Evolutionary conservation across 2,113 vertebrate species (phyloP), one percentile per base, ranked within the genome.

Genomic region (Eonycteris spelaea): DNA sequence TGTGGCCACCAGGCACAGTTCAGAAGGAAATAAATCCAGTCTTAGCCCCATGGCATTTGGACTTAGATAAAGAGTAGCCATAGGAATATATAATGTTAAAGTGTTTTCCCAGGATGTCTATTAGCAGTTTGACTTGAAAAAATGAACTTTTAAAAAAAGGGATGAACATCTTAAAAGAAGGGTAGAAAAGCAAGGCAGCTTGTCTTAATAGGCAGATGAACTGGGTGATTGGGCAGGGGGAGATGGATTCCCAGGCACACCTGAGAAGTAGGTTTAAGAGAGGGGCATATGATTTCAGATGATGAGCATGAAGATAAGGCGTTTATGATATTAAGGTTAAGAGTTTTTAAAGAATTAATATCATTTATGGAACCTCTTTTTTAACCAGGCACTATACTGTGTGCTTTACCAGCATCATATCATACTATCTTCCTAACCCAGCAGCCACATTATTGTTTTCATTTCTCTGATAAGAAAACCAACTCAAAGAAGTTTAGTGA

Each of bases 391-490:
- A 51, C 11, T 40, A 26, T 68, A 18, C 75, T 57, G 22, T 22
- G 24, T n/a, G 59, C 40, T 68, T 88, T 83, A 67, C 55, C 43
- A 86, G 55, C 24, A 78, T 61, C 43, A 71, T 77, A n/a, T 77
- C 59, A 92, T 11, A 22, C 87, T 48, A 82, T 79, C 63, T 88
- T 89, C 61, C 26, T 86, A 86, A 80, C 45, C 21, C 26, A 53
- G 80, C 26, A 74, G 48, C 48, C 57, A 80, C 59, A 43, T 30
- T 77, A 67, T 3, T 26, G 38, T 48, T 63, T 84, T 79, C 63
- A 85, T 78, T 89, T 77, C 71, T 85, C 38, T 95, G 38, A 65
- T 38, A 55, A 86, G 35, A 61, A 95, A 95, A 95, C 43, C 63
- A 85, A 21, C 71, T 84, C 61, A 89, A 45, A 89, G 71, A 73